These are phyloP conservation scores for Vespertilio murinus DNA, from an alignment of 2,797 vertebrate genomes.

Conservation along the genomic window DNA sequence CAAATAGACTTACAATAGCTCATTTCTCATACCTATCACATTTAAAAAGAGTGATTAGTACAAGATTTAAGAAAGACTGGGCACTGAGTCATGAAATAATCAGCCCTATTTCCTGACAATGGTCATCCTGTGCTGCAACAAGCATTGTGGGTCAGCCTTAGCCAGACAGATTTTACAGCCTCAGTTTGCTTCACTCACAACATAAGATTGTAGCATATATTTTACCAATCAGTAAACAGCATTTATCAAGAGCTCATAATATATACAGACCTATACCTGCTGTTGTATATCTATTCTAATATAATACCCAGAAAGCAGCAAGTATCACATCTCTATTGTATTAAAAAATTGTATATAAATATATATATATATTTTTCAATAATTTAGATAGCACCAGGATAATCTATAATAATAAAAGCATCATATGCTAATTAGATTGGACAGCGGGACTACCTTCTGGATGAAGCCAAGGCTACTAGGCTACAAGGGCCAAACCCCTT, in stretches of 20 bases:
- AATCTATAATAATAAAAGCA: not conserved
- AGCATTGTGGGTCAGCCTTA: not conserved
- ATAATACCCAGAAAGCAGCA: not conserved
- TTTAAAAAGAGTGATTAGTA: not conserved
- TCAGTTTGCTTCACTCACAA: not conserved
- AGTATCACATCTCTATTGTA: constrained; percentile 1
- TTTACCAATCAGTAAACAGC: not conserved
- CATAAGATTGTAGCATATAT: not conserved
- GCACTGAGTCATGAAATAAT: not conserved
- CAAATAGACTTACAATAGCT: not conserved
- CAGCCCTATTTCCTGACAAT: not conserved
- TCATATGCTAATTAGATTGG: no score
- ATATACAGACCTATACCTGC: not conserved
- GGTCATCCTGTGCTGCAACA: not conserved
- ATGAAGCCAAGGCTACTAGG: no score
- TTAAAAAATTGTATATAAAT: not conserved
- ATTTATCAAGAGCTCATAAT: not conserved
- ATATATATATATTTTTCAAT: no score
- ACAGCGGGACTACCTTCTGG: no score
- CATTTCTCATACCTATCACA: not conserved
- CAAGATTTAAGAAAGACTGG: not conserved
- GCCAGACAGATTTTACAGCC: not conserved
- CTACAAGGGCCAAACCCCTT: no score
- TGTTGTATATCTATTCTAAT: not conserved
- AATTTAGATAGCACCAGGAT: constrained; percentile 57